Evolutionary conservation across 1,140 invertebrate species (phyloP).

Genomic region (Brachionus manjavacas): DNA sequence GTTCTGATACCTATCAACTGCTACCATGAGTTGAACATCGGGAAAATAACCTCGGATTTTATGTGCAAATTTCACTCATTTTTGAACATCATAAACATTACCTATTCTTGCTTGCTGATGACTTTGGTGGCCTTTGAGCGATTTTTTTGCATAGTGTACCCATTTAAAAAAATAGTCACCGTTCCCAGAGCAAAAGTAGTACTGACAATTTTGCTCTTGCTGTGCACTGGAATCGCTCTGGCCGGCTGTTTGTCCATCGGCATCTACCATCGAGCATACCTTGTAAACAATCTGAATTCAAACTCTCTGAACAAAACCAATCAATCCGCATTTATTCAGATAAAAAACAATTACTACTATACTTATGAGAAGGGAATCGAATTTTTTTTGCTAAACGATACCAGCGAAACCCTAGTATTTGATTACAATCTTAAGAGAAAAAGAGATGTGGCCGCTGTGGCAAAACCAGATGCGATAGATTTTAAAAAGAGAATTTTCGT

Average conservation of each 20-base stretch:
- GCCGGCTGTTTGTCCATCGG: slow-evolving; percentile 9
- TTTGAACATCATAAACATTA: slow-evolving; percentile 33
- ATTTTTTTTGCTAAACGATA: not conserved
- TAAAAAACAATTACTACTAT: not conserved
- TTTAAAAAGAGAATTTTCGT: not conserved
- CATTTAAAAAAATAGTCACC: not conserved
- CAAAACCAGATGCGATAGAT: not conserved
- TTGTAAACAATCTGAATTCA: not conserved
- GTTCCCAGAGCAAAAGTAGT: slow-evolving; percentile 7
- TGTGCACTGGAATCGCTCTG: not conserved
- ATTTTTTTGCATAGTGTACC: slow-evolving; percentile 39
- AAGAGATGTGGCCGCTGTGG: not conserved
- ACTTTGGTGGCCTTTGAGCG: slow-evolving; percentile 29
- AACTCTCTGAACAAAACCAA: not conserved
- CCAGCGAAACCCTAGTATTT: not conserved
- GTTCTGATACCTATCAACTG: slow-evolving; percentile 38
- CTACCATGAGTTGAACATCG: slow-evolving; percentile 13
- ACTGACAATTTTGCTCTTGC: not conserved
- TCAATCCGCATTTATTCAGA: not conserved
- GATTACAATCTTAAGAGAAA: not conserved
- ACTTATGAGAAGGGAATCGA: not conserved
- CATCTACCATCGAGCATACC: not conserved
- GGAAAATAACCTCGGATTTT: slow-evolving; percentile 39
- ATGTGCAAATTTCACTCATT: slow-evolving; percentile 42
- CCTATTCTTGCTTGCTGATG: slow-evolving; percentile 40